phyloP scores from a whole-genome alignment of 1,140 invertebrate genomes.

The Tetramorium alpestre region DNA sequence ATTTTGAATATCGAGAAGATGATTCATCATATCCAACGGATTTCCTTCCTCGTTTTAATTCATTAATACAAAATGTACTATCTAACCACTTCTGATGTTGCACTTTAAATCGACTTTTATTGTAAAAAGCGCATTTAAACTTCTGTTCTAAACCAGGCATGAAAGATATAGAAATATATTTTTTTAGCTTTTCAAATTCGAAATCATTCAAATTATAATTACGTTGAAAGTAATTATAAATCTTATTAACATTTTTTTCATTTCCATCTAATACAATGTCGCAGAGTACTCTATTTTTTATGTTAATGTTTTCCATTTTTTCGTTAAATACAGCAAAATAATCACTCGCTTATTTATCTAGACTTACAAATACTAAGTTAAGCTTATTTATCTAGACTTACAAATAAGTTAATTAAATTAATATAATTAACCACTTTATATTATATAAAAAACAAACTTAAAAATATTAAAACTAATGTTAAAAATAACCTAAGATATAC shows the following conservation, averaged over 20 bases:
- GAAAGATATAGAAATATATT: neutral
- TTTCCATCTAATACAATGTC: neutral
- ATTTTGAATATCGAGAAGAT: conserved; percentile 4
- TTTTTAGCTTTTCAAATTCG: neutral
- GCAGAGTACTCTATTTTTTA: neutral
- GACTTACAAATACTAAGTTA: too few species aligned
- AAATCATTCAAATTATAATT: neutral
- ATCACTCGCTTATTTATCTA: too few species aligned
- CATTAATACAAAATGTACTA: neutral
- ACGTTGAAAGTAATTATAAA: conserved; percentile 14
- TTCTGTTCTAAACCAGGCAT: neutral
- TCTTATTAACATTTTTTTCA: neutral
- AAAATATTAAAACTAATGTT: too few species aligned
- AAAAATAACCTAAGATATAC: too few species aligned
- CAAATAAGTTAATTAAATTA: too few species aligned
- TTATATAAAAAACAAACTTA: too few species aligned
- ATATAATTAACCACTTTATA: too few species aligned
- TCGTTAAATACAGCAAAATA: too few species aligned
- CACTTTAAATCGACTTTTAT: neutral
- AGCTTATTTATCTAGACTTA: too few species aligned
- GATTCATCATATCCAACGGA: neutral
- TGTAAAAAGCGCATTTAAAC: neutral
- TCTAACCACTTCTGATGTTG: conserved; percentile 4
- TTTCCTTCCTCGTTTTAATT: conserved; percentile 3
- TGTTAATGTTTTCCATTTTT: neutral